Conservation (phyloP, 1,140 invertebrate genomes). For the Diprion similis region DNA sequence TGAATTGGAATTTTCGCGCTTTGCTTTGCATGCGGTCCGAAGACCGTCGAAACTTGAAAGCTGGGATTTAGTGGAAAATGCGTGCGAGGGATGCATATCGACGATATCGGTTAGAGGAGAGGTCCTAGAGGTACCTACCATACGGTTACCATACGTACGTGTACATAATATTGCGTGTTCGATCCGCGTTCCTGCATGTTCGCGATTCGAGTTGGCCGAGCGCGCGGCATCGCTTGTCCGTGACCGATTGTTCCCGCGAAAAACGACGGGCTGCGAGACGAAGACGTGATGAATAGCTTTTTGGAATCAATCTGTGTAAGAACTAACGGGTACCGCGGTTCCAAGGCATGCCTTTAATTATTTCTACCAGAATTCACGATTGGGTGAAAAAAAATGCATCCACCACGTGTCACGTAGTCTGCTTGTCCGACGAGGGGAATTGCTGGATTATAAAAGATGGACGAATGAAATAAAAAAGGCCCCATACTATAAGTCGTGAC, state of each 20-base stretch:
- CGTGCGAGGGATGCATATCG: background rate
- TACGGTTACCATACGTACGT: background rate
- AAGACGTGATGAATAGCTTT: slow-evolving; percentile 4
- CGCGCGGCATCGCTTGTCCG: background rate
- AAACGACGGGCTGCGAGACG: background rate
- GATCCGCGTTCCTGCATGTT: slow-evolving; percentile 4
- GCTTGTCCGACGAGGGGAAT: background rate
- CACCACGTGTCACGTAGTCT: slow-evolving; percentile 2
- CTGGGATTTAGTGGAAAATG: no score
- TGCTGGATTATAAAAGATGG: background rate
- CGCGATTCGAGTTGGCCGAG: background rate
- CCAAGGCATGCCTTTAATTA: background rate
- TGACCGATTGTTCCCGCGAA: background rate
- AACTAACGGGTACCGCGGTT: background rate
- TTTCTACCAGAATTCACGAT: background rate
- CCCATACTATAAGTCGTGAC: background rate
- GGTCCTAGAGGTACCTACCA: background rate
- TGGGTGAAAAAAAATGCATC: background rate
- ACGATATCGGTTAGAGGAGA: background rate
- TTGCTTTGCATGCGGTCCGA: no score
- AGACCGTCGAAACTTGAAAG: no score
- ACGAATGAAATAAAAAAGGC: background rate
- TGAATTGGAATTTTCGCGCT: no score
- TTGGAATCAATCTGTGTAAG: slow-evolving; percentile 2
- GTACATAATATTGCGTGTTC: background rate